These are phyloP conservation scores for Odontamblyopus lacepedii DNA, from an alignment of 2,797 vertebrate genomes.

Conservation along the genomic window DNA sequence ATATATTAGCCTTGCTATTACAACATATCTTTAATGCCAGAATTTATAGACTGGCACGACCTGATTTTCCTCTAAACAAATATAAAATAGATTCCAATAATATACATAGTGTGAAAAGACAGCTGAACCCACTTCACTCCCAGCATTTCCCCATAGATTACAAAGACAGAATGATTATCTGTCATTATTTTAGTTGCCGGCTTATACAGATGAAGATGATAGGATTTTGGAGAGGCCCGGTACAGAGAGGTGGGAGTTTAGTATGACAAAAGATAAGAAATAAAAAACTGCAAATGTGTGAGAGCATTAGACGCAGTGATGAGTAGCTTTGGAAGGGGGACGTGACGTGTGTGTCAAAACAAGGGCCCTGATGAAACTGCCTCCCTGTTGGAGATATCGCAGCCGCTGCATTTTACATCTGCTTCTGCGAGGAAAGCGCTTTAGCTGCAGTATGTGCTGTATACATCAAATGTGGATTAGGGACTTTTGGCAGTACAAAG, in stretches of 20 bases:
- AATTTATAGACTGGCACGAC: conserved; percentile 16
- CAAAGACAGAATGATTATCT: conserved; percentile 73
- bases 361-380: conserved; percentile 40
- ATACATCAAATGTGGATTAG: conserved; percentile 59
- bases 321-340: conserved; percentile 27
- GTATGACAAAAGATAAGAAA: conserved; percentile 22
- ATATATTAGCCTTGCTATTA: conserved; percentile 37
- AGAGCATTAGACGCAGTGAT: conserved; percentile 39
- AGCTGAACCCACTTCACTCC: conserved; percentile 61
- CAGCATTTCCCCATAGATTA: conserved; percentile 57
- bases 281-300: conserved; percentile 34
- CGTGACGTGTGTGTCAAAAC: conserved; percentile 61
- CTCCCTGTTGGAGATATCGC: conserved; percentile 43
- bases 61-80: conserved; percentile 25
- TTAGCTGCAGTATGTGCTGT: conserved; percentile 53
- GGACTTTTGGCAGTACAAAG: conserved; percentile 44
- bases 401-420: conserved; percentile 55
- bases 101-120: conserved; percentile 38
- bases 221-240: conserved; percentile 43
- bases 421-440: conserved; percentile 58
- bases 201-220: conserved; percentile 62
- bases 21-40: conserved; percentile 38
- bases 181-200: conserved; percentile 71
- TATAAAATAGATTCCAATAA: conserved; percentile 37
- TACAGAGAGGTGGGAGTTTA: conserved; percentile 33